These are phyloP conservation scores for Carabus problematicus DNA, from an alignment of 2,888 invertebrate species.

Conservation along the genomic window DNA sequence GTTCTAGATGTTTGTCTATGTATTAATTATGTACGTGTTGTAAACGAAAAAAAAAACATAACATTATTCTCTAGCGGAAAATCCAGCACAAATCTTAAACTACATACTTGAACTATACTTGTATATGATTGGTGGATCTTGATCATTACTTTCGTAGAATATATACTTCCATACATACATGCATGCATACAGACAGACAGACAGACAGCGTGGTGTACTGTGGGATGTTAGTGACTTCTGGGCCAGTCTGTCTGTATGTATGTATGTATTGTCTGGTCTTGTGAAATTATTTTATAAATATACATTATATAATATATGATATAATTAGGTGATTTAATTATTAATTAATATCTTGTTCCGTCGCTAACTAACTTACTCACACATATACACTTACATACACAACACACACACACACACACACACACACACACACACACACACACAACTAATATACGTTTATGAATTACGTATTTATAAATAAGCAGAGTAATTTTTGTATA, in stretches of 20 bases:
- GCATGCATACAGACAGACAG: no score
- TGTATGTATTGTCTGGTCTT: no score
- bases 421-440: not conserved
- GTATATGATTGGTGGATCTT: constrained; percentile 33
- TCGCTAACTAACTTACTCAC: constrained; percentile 22
- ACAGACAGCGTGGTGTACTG: no score
- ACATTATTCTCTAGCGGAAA: constrained; percentile 30
- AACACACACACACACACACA: constrained; percentile 5
- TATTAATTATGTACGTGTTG: constrained; percentile 32
- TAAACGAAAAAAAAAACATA: constrained; percentile 16
- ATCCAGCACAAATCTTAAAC: constrained; percentile 39
- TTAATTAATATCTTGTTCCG: constrained; percentile 35
- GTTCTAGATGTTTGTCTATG: constrained; percentile 42
- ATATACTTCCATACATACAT: constrained; percentile 1
- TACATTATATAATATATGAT: not conserved
- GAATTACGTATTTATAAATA: constrained; percentile 27
- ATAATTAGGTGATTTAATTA: constrained; percentile 4
- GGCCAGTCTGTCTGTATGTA: no score
- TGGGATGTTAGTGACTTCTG: no score
- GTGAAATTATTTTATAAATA: no score
- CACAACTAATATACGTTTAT: constrained; percentile 36
- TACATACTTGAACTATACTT: constrained; percentile 25
- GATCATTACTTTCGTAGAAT: constrained; percentile 10
- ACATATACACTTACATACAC: no score
- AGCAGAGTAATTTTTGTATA: constrained; percentile 38